Evolutionary conservation across 2,888 invertebrate genomes (phyloP).

Genomic region (Aproaerema taeniolella): DNA sequence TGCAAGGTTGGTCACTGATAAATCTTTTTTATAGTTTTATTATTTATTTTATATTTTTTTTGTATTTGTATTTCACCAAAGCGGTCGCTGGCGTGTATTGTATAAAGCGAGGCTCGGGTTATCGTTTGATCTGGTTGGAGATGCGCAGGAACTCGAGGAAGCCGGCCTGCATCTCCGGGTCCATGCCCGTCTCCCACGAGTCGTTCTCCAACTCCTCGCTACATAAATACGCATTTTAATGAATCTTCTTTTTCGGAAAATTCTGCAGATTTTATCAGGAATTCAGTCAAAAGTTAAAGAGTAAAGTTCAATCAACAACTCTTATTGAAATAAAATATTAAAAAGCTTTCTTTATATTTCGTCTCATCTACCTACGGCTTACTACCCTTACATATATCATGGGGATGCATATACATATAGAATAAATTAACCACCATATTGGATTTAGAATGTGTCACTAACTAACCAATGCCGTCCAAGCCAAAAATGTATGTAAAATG

Average conservation of each 20-base stretch:
- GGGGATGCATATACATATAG: too few relatives aligned
- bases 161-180: conserved; percentile 70
- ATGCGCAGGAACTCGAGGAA: conserved; percentile 73
- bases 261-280: not conserved
- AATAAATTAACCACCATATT: too few relatives aligned
- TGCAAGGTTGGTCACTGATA: conserved; percentile 31
- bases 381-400: too few relatives aligned
- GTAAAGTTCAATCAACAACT: too few relatives aligned
- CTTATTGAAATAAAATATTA: too few relatives aligned
- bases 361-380: too few relatives aligned
- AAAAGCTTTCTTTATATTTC: too few relatives aligned
- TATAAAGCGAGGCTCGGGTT: conserved; percentile 50
- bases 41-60: conserved; percentile 56
- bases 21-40: conserved; percentile 59
- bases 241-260: not conserved
- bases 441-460: too few relatives aligned
- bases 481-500: too few relatives aligned
- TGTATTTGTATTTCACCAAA: conserved; percentile 51
- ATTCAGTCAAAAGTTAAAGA: too few relatives aligned
- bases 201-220: conserved; percentile 71
- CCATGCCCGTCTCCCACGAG: conserved; percentile 73
- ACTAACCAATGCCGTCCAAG: too few relatives aligned
- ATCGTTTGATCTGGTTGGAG: conserved; percentile 75
- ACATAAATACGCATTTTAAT: conserved; percentile 19
- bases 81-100: too few relatives aligned